Evolutionary conservation across 2,888 invertebrate species (phyloP).

Genomic region (Synergus laeviventris): DNA sequence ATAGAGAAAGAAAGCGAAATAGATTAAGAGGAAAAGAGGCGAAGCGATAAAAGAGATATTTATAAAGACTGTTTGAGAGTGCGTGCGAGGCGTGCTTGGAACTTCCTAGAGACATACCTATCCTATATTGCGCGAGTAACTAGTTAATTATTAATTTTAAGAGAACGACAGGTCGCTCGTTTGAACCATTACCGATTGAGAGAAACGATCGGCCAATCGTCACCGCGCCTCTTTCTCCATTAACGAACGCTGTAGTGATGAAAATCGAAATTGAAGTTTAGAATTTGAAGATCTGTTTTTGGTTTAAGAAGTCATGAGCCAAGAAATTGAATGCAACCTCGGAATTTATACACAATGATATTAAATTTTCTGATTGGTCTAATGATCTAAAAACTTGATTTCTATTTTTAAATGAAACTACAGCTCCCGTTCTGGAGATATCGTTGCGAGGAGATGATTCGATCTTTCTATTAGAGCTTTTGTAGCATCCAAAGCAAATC

Average conservation of each 20-base stretch:
- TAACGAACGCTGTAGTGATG: not conserved
- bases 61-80: constrained; percentile 75
- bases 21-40: constrained; percentile 43
- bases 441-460: constrained; percentile 12
- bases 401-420: not conserved
- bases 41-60: constrained; percentile 65
- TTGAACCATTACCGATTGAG: not conserved
- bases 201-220: not conserved
- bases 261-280: not conserved
- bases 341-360: too few species aligned
- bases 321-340: not conserved
- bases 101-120: constrained; percentile 63
- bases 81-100: constrained; percentile 69
- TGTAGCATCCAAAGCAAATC: constrained; percentile 34
- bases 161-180: not conserved
- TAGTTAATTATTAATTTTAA: constrained; percentile 35
- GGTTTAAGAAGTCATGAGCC: not conserved
- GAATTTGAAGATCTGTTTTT: not conserved
- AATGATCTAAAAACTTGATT: not conserved
- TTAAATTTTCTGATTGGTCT: too few species aligned
- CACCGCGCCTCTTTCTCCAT: not conserved
- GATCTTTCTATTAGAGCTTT: constrained; percentile 23
- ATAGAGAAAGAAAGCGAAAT: constrained; percentile 42
- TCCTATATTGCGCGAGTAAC: constrained; percentile 23
- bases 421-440: not conserved